Evolutionary conservation across 2,888 invertebrate genomes (phyloP).

Genomic region (Drosophila rubida): DNA sequence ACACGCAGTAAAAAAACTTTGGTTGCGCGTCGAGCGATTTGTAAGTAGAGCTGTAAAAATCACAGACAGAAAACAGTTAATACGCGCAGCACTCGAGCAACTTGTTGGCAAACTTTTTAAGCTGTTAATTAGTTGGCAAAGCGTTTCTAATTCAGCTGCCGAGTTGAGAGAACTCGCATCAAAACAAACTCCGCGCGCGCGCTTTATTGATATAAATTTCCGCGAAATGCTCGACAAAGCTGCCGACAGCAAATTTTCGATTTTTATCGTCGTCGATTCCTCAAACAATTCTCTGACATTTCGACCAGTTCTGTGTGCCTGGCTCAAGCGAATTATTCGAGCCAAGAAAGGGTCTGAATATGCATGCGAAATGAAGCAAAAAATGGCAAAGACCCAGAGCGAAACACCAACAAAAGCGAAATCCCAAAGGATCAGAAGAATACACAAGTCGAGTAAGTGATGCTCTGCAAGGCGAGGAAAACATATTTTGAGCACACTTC

Average conservation of each 20-base stretch:
- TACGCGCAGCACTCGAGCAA: conserved; percentile 30
- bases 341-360: conserved; percentile 7
- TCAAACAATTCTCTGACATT: conserved; percentile 38
- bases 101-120: conserved; percentile 44
- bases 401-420: conserved; percentile 19
- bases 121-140: conserved; percentile 70
- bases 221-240: conserved; percentile 49
- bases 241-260: conserved; percentile 35
- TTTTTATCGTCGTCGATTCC: conserved; percentile 36
- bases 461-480: not conserved
- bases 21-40: conserved; percentile 58
- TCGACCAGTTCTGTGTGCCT: conserved; percentile 37
- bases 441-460: not conserved
- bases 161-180: conserved; percentile 63
- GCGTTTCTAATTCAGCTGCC: conserved; percentile 53
- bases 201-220: conserved; percentile 67
- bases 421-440: conserved; percentile 12
- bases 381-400: conserved; percentile 30
- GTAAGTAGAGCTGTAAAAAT: conserved; percentile 77
- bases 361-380: conserved; percentile 47
- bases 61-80: conserved; percentile 76
- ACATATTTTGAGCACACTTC: too few species aligned
- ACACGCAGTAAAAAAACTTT: conserved; percentile 67
- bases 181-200: conserved; percentile 43
- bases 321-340: conserved; percentile 75